phyloP scores from a whole-genome alignment of 1,140 invertebrate species.

The Sycophila sp. region DNA sequence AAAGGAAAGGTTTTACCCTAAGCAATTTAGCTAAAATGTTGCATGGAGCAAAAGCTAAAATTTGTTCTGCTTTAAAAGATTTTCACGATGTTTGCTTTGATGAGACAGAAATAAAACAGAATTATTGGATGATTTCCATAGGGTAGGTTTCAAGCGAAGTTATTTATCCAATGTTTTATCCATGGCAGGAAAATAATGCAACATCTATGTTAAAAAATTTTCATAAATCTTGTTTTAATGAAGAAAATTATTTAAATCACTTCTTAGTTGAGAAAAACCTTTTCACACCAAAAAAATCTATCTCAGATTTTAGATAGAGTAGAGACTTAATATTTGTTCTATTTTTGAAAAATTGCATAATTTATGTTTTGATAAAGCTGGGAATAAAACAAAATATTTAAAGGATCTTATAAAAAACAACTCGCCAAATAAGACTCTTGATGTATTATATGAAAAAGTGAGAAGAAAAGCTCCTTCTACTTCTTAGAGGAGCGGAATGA shows the following conservation, averaged over 20 bases:
- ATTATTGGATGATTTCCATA: conserved; percentile 46
- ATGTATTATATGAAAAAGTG: not conserved
- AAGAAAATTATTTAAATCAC: conserved; percentile 43
- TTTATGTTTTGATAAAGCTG: conserved; percentile 51
- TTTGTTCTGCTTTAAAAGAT: conserved; percentile 49
- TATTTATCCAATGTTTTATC: conserved; percentile 37
- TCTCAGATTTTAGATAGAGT: conserved; percentile 44
- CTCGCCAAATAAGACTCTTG: not conserved
- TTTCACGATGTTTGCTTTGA: conserved; percentile 53
- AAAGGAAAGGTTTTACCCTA: conserved; percentile 35
- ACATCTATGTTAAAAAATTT: conserved; percentile 49
- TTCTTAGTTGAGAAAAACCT: conserved; percentile 40
- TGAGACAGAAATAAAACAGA: conserved; percentile 43
- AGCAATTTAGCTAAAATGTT: conserved; percentile 39
- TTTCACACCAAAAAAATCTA: conserved; percentile 48
- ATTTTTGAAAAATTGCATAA: conserved; percentile 51
- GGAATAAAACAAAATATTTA: conserved; percentile 51
- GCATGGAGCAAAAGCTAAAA: conserved; percentile 44
- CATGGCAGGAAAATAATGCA: conserved; percentile 50
- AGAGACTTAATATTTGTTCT: conserved; percentile 45
- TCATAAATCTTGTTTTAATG: conserved; percentile 49
- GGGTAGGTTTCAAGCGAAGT: not conserved
- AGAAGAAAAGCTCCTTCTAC: too few species aligned
- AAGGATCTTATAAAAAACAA: conserved; percentile 48
- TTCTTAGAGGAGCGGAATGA: too few species aligned